Percentiles rank a stretch among this genome's conserved stretches.
Conservation (phyloP, 2,888 invertebrate species). For the Scelioninae gen. 1 region DNA sequence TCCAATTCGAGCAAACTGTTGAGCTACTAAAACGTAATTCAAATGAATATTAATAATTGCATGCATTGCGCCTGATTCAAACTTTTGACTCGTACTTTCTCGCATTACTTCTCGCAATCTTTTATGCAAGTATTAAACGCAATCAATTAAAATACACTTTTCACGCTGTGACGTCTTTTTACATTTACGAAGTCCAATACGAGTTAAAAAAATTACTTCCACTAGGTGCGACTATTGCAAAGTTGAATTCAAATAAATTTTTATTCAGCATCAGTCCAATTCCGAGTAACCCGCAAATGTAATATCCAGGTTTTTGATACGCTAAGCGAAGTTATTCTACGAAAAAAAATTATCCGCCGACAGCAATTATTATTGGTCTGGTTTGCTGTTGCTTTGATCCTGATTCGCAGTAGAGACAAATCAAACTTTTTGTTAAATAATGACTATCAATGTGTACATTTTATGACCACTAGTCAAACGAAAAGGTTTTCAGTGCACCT, state of each 20-base stretch:
- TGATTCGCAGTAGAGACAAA: conserved; percentile 31
- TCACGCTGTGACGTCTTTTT: not conserved
- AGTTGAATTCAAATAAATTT: no score
- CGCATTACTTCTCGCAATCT: not conserved
- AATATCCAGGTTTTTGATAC: no score
- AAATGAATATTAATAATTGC: conserved; percentile 15
- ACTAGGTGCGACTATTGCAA: no score
- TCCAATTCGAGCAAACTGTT: conserved; percentile 11
- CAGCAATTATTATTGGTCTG: no score
- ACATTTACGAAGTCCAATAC: not conserved
- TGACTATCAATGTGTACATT: conserved; percentile 21
- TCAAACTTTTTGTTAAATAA: conserved; percentile 42
- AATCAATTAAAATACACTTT: not conserved
- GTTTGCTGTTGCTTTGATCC: conserved; percentile 37
- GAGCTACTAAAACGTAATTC: conserved; percentile 19
- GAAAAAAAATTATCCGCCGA: no score
- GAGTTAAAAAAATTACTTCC: no score
- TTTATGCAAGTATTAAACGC: conserved; percentile 3
- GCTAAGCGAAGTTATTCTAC: no score
- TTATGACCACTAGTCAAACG: not conserved
- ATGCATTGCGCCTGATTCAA: not conserved
- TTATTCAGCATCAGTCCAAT: no score
- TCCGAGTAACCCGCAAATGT: no score
- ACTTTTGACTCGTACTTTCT: not conserved
- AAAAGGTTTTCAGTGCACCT: no score